Percentiles rank a stretch among this genome's conserved stretches.
These are phyloP conservation scores for Procambarus virginalis DNA, from an alignment of 1,140 invertebrate genomes.

Conservation along the genomic window DNA sequence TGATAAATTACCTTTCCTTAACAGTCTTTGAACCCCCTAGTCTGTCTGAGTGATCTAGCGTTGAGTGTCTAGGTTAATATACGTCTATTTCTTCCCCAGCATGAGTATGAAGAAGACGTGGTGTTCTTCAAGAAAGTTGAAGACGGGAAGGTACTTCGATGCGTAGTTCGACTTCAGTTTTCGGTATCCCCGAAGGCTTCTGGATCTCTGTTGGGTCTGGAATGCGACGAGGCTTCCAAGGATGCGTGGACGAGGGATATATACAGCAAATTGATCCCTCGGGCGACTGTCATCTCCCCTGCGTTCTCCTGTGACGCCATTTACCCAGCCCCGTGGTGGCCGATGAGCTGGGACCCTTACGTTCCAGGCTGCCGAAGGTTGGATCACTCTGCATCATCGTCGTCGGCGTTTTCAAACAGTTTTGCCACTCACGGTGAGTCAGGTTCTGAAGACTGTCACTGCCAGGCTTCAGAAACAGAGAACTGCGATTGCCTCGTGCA, in stretches of 20 bases:
- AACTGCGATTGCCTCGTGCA: not conserved
- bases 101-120: conserved; percentile 34
- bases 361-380: conserved; percentile 24
- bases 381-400: conserved; percentile 10
- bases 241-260: not conserved
- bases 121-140: conserved; percentile 44
- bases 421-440: not conserved
- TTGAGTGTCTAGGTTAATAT: too few species aligned
- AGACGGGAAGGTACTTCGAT: conserved; percentile 14
- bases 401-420: not conserved
- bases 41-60: too few species aligned
- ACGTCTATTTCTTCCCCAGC: not conserved
- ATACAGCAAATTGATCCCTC: not conserved
- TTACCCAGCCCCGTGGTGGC: conserved; percentile 53
- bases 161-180: conserved; percentile 45
- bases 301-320: conserved; percentile 32
- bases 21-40: too few species aligned
- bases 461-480: not conserved
- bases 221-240: conserved; percentile 12
- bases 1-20: too few species aligned
- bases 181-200: conserved; percentile 6
- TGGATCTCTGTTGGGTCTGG: conserved; percentile 23
- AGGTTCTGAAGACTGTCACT: not conserved
- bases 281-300: not conserved
- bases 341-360: conserved; percentile 44